These are phyloP conservation scores for Sebastes alutus DNA, from an alignment of 2,797 vertebrate genomes.

Conservation along the genomic window DNA sequence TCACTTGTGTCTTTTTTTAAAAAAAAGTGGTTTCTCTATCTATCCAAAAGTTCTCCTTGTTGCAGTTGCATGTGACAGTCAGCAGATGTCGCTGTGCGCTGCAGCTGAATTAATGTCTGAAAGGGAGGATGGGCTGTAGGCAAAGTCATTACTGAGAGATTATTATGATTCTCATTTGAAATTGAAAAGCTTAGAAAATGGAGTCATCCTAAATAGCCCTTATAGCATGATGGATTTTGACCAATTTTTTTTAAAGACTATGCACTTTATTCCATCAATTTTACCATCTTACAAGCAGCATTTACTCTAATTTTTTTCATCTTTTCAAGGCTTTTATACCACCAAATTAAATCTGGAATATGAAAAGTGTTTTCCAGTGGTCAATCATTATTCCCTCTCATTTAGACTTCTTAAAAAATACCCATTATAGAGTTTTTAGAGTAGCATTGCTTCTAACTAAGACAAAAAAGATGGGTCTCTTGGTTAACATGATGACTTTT, in stretches of 20 bases:
- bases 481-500: neutral
- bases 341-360: neutral
- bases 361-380: neutral
- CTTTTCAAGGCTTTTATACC: neutral
- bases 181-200: slow-evolving; percentile 37
- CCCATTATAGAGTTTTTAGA: neutral
- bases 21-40: neutral
- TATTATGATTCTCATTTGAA: slow-evolving; percentile 48
- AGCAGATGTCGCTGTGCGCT: slow-evolving; percentile 56
- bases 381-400: neutral
- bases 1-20: too few species aligned
- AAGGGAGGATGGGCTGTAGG: neutral
- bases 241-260: slow-evolving; percentile 2
- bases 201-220: slow-evolving; percentile 15
- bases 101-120: neutral
- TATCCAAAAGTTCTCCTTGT: neutral
- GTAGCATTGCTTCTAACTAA: neutral
- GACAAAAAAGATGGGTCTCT: neutral
- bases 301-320: neutral
- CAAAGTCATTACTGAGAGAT: slow-evolving; percentile 43
- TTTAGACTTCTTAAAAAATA: neutral
- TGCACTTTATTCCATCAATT: neutral
- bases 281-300: neutral
- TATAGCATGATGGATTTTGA: slow-evolving; percentile 18
- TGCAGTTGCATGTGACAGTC: slow-evolving; percentile 39